These are phyloP conservation scores for Onthophagus taurus DNA, from an alignment of 1,140 invertebrate species.

Conservation along the genomic window DNA sequence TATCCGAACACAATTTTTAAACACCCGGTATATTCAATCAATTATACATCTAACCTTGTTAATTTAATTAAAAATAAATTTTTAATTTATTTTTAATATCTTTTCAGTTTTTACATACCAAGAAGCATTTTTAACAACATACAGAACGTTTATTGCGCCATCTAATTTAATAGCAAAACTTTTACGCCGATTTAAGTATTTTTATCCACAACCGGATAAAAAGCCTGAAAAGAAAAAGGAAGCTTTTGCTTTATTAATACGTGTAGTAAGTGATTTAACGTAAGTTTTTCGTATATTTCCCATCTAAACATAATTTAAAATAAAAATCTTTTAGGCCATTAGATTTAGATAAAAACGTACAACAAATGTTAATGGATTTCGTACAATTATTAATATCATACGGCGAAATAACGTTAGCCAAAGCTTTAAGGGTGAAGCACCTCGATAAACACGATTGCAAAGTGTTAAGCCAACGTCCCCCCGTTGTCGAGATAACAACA, in stretches of 20 bases:
- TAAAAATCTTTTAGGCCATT: slow-evolving; percentile 50
- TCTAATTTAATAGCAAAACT: slow-evolving; percentile 79
- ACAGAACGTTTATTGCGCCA: slow-evolving; percentile 90
- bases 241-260: slow-evolving; percentile 79
- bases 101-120: slow-evolving; percentile 82
- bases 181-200: slow-evolving; percentile 75
- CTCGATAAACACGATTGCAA: slow-evolving; percentile 77
- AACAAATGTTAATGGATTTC: slow-evolving; percentile 78
- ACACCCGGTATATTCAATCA: no score
- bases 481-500: neutral
- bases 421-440: slow-evolving; percentile 79
- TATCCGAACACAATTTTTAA: no score
- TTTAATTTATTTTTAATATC: slow-evolving; percentile 12
- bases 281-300: slow-evolving; percentile 44
- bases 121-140: slow-evolving; percentile 95
- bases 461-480: slow-evolving; percentile 14
- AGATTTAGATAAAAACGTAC: slow-evolving; percentile 66
- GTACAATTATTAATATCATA: slow-evolving; percentile 82
- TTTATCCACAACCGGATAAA: slow-evolving; percentile 63
- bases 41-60: no score
- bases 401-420: slow-evolving; percentile 79
- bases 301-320: slow-evolving; percentile 4
- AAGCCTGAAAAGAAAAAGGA: slow-evolving; percentile 79
- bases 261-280: slow-evolving; percentile 91
- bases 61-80: no score